phyloP scores from a whole-genome alignment of 2,113 vertebrate species.

The Seriola rivoliana region DNA sequence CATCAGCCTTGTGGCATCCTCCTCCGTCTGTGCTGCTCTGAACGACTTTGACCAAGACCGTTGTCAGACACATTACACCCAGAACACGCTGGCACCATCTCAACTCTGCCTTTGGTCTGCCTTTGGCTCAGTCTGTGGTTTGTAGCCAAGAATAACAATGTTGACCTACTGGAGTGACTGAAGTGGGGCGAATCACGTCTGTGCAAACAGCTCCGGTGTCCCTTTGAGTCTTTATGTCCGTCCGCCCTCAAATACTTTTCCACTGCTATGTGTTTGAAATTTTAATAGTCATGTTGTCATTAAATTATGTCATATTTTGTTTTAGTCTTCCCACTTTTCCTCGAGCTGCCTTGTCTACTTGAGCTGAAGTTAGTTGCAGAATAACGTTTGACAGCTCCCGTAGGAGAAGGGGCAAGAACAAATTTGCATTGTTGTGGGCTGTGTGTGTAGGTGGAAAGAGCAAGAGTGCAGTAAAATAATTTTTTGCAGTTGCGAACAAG shows the following conservation, averaged over 20 bases:
- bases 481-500: slow-evolving; percentile 3
- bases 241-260: background rate
- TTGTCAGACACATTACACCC: slow-evolving; percentile 62
- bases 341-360: background rate
- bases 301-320: background rate
- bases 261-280: background rate
- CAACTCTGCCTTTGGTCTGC: slow-evolving; percentile 53
- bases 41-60: slow-evolving; percentile 40
- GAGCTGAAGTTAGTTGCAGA: slow-evolving; percentile 16
- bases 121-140: slow-evolving; percentile 43
- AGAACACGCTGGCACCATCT: slow-evolving; percentile 68
- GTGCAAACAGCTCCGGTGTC: slow-evolving; percentile 56
- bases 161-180: slow-evolving; percentile 56
- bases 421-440: slow-evolving; percentile 38
- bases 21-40: slow-evolving; percentile 19
- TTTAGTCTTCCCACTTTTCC: background rate
- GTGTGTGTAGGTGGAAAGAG: slow-evolving; percentile 11
- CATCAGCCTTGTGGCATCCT: slow-evolving; percentile 36
- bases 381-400: slow-evolving; percentile 36
- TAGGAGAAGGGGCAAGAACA: slow-evolving; percentile 12
- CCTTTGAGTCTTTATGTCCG: slow-evolving; percentile 16
- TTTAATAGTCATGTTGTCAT: background rate
- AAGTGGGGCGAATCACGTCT: slow-evolving; percentile 56
- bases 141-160: slow-evolving; percentile 71
- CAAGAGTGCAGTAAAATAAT: slow-evolving; percentile 11